Conservation (phyloP, 2,797 vertebrate genomes). For the Psittacula echo region DNA sequence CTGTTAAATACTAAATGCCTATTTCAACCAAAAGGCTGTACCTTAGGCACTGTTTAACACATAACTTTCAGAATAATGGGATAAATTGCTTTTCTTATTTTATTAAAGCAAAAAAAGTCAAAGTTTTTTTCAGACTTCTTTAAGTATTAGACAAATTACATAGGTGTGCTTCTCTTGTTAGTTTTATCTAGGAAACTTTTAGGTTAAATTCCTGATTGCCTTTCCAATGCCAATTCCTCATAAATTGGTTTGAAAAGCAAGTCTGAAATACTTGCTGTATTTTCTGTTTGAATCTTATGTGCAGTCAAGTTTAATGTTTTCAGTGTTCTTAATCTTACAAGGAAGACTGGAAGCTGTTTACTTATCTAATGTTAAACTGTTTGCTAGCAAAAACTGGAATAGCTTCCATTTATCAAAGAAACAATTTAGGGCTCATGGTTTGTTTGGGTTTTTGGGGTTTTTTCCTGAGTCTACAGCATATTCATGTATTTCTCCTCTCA, state of each 20-base stretch:
- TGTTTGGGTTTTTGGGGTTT: neutral
- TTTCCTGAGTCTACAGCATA: neutral
- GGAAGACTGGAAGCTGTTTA: neutral
- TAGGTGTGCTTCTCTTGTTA: neutral
- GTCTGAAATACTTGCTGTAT: neutral
- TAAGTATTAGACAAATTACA: neutral
- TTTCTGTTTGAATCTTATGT: neutral
- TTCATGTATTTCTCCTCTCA: neutral
- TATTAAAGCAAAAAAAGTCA: neutral
- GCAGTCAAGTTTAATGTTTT: neutral
- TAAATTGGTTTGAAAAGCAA: slow-evolving; percentile 43
- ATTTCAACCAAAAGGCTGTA: neutral
- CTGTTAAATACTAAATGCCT: neutral
- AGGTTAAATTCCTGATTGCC: slow-evolving; percentile 13
- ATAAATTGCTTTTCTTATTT: neutral
- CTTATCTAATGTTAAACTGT: neutral
- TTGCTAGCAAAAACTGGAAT: neutral
- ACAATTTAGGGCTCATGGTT: neutral
- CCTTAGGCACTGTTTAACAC: neutral
- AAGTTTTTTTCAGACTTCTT: neutral
- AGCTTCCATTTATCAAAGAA: neutral
- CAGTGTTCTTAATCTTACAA: neutral
- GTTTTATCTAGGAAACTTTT: neutral
- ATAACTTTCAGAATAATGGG: neutral
- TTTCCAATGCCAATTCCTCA: slow-evolving; percentile 38